Percentiles rank a stretch among this genome's conserved stretches.
phyloP scores from a whole-genome alignment of 2,888 invertebrate species.

The Corbicula japonica region DNA sequence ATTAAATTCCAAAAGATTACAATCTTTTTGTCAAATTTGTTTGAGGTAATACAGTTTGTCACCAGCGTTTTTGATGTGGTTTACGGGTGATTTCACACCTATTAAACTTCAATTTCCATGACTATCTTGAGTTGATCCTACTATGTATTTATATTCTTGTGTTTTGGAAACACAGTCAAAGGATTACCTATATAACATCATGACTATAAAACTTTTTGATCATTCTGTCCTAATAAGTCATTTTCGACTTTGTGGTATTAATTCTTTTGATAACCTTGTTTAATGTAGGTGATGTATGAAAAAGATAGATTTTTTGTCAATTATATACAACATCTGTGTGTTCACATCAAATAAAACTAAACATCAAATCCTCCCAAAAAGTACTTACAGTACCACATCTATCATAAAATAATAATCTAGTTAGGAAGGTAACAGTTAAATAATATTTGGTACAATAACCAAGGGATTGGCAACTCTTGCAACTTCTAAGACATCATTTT shows the following conservation, averaged over 20 bases:
- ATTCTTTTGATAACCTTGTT: neutral
- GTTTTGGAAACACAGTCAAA: slow-evolving; percentile 24
- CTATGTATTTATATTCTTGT: slow-evolving; percentile 6
- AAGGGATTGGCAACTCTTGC: too few species aligned
- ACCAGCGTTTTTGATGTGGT: slow-evolving; percentile 23
- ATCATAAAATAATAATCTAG: slow-evolving; percentile 24
- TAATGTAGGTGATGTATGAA: neutral
- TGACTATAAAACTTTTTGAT: slow-evolving; percentile 17
- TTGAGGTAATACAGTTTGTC: neutral
- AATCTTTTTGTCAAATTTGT: slow-evolving; percentile 14
- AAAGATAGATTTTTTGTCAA: slow-evolving; percentile 7
- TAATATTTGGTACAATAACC: too few species aligned
- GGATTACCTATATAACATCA: slow-evolving; percentile 20
- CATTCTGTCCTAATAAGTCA: slow-evolving; percentile 14
- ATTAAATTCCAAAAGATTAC: slow-evolving; percentile 23
- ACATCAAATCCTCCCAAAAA: slow-evolving; percentile 9
- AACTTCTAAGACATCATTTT: too few species aligned
- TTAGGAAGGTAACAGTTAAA: too few species aligned
- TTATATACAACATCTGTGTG: slow-evolving; percentile 19
- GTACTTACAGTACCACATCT: slow-evolving; percentile 29
- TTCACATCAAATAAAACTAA: slow-evolving; percentile 22
- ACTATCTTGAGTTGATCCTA: slow-evolving; percentile 24
- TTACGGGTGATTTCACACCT: slow-evolving; percentile 46
- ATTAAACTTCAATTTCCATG: slow-evolving; percentile 45
- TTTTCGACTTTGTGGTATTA: neutral